Conservation (phyloP, 2,888 invertebrate genomes). For the Nomada hirtipes region DNA sequence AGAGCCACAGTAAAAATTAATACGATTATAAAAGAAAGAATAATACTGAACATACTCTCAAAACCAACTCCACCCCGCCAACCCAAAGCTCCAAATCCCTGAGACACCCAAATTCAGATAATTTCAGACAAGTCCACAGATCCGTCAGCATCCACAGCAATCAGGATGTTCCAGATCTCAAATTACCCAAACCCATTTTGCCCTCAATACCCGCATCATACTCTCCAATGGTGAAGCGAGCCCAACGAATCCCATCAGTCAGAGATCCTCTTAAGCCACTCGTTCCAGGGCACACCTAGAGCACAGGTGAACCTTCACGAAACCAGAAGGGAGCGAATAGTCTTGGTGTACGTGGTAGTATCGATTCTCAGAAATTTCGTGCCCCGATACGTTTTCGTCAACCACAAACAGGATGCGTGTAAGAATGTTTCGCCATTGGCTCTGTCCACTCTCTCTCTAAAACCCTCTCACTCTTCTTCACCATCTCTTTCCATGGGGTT, state of each 20-base stretch:
- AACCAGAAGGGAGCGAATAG: conserved; percentile 19
- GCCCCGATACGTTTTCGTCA: conserved; percentile 82
- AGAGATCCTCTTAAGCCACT: neutral
- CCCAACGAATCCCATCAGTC: conserved; percentile 13
- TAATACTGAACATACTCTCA: neutral
- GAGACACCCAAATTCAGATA: neutral
- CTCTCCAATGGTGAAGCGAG: neutral
- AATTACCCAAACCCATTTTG: neutral
- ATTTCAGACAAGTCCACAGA: neutral
- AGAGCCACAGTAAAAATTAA: too few species aligned
- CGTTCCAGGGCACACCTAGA: conserved; percentile 15
- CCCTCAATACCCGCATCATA: conserved; percentile 10
- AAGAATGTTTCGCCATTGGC: conserved; percentile 77
- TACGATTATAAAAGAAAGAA: too few species aligned
- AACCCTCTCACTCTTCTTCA: conserved; percentile 1
- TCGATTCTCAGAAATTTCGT: conserved; percentile 81
- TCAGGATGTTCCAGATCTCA: neutral
- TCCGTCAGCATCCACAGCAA: neutral
- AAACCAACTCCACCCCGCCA: neutral
- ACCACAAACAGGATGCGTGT: conserved; percentile 83
- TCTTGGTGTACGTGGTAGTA: conserved; percentile 25
- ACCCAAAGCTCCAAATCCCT: too few species aligned
- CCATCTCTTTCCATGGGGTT: conserved; percentile 56
- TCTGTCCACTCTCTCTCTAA: conserved; percentile 31
- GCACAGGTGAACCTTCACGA: neutral